These are phyloP conservation scores for Ovis canadensis DNA, from an alignment of 2,113 vertebrate genomes.

Conservation along the genomic window DNA sequence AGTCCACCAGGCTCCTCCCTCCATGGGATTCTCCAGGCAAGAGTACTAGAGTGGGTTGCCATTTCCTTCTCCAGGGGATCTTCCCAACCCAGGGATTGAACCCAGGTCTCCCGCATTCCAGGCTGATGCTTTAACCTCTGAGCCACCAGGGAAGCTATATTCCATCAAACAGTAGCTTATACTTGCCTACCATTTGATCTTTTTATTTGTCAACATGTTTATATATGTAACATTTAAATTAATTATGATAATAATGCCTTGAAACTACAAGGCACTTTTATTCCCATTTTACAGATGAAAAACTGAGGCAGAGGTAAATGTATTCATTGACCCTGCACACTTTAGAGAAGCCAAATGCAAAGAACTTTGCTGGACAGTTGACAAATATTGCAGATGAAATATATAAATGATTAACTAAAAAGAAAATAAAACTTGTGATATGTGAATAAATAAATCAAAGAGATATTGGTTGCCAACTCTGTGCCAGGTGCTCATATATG, in stretches of 20 bases:
- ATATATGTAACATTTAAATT: background rate
- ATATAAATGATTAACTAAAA: background rate
- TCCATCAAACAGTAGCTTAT: background rate
- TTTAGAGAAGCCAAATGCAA: background rate
- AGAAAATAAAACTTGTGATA: background rate
- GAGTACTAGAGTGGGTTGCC: no score
- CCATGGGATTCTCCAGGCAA: no score
- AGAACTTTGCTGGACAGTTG: background rate
- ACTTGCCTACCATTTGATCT: background rate
- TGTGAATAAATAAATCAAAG: background rate
- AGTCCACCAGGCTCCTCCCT: no score
- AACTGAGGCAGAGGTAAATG: constrained; percentile 4
- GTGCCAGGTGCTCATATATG: background rate
- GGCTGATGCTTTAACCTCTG: no score
- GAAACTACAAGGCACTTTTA: background rate
- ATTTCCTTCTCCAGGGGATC: no score
- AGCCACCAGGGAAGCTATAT: no score
- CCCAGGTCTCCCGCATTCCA: no score
- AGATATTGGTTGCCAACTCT: background rate
- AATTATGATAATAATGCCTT: background rate
- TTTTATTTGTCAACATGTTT: background rate
- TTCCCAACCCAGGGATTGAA: no score
- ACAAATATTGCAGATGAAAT: background rate
- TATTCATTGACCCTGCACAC: background rate
- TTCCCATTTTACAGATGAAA: constrained; percentile 62